Percentiles rank a stretch among this genome's conserved stretches.
Conservation (phyloP, 2,888 invertebrate genomes). For the Standfussiana lucernea region DNA sequence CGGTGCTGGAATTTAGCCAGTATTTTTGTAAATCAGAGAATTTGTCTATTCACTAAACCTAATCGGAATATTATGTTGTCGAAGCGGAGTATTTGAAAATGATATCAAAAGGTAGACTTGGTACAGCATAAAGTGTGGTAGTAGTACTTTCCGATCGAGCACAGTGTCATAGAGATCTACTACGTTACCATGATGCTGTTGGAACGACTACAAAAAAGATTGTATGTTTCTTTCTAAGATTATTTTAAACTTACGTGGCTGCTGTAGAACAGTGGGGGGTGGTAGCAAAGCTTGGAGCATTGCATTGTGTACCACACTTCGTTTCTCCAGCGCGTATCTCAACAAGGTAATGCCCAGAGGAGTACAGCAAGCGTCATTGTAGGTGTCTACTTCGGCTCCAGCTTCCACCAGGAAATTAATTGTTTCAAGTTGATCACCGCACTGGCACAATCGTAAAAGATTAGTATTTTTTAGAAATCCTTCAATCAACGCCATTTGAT, state of each 20-base stretch:
- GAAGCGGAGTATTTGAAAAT: background rate
- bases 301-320: slow-evolving; percentile 70
- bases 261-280: slow-evolving; percentile 55
- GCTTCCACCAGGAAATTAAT: slow-evolving; percentile 87
- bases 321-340: slow-evolving; percentile 77
- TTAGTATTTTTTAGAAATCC: background rate
- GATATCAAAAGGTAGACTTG: background rate
- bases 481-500: background rate
- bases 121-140: background rate
- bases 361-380: slow-evolving; percentile 90
- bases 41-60: background rate
- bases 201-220: background rate
- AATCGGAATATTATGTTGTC: background rate
- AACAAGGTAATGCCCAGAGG: slow-evolving; percentile 86
- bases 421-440: slow-evolving; percentile 79
- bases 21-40: background rate
- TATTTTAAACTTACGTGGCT: slow-evolving; percentile 66
- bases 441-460: slow-evolving; percentile 71
- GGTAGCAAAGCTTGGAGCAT: slow-evolving; percentile 78
- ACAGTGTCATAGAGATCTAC: background rate
- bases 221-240: too few relatives aligned
- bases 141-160: fast-evolving
- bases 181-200: background rate
- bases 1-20: slow-evolving; percentile 49
- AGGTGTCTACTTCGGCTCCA: slow-evolving; percentile 87